Conservation (phyloP, 2,888 invertebrate genomes). For the Dicranocentrus wangi region DNA sequence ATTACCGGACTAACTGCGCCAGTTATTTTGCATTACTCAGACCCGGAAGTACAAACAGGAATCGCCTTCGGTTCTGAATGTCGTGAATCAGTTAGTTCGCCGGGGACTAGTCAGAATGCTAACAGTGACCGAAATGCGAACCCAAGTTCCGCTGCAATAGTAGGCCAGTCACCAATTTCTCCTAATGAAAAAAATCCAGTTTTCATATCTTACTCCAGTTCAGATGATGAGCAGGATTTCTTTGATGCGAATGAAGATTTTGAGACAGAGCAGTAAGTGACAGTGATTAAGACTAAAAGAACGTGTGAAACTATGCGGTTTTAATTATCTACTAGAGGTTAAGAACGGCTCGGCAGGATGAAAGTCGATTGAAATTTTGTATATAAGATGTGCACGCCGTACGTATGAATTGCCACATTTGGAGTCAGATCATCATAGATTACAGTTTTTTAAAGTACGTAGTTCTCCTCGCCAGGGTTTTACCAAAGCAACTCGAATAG, state of each 20-base stretch:
- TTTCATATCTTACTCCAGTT: slow-evolving; percentile 93
- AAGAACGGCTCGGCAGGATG: too few relatives aligned
- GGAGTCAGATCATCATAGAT: too few relatives aligned
- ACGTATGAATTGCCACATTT: too few relatives aligned
- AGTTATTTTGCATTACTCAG: slow-evolving; percentile 71
- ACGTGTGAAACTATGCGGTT: too few relatives aligned
- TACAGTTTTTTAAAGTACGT: too few relatives aligned
- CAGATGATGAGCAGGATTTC: slow-evolving; percentile 90
- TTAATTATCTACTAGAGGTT: too few relatives aligned
- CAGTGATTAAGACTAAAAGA: too few relatives aligned
- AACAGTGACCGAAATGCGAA: slow-evolving; percentile 29
- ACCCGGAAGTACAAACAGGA: slow-evolving; percentile 72
- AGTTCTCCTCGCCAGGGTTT: too few relatives aligned
- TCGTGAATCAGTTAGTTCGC: slow-evolving; percentile 66
- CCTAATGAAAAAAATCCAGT: slow-evolving; percentile 71
- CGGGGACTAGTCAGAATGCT: slow-evolving; percentile 39
- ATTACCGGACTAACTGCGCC: slow-evolving; percentile 68
- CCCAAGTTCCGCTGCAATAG: slow-evolving; percentile 41
- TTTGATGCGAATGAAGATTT: slow-evolving; percentile 89
- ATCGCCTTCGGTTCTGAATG: slow-evolving; percentile 71
- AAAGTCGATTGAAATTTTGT: too few relatives aligned
- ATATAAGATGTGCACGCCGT: too few relatives aligned
- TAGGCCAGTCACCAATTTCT: slow-evolving; percentile 70
- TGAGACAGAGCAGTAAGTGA: slow-evolving; percentile 65
- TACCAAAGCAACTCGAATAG: too few relatives aligned